Base-by-base conservation (phyloP, 2,797 vertebrate species). In the Chlorospingus semifuscus region DNA sequence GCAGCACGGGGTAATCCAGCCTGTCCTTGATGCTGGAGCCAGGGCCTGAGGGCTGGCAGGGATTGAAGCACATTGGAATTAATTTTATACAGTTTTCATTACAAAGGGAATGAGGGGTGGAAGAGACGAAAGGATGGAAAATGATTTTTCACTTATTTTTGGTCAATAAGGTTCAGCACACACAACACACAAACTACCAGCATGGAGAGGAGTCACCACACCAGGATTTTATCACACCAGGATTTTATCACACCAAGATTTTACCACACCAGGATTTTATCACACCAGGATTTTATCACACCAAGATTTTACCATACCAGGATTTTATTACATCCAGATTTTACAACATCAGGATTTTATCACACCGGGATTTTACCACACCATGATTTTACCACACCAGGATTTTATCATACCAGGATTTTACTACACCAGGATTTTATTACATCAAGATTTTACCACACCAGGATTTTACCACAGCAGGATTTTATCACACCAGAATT, bases 1-100 rank as follows among this genome's bases (percentile, higher is more conserved):
- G 99, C 78, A 99, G 98, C 97, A 99, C 99, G 0, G 99, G 99
- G 84, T 97, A 97, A 88, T 98, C 98, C 96, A 99, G 97, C 55
- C 96, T 98, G 57, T 98, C 98, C 88, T 97, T 98, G 59, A 99
- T 99, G 84, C 99, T 97, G 26, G 99, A 99, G 88, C 98, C 98
- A 17, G 99, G 99, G 84, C 99, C 99, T 61, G 98, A 96, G 41
- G 99, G 99, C 99, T 99, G 88, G 55, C 6, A 69, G 23, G 14
- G 80, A 88, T 83, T 26, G 2, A 19, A 66, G 9, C 37, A 81
- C 8, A 12, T 17, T 30, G 15, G 24, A 59, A 70, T 42, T 5
- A 2, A 30, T 32, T 53, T 55, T 23, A 46, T 11, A 15, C 8
- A 10, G 1, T 55, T 55, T 34, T 50, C 30, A 23, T 32, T 49